Base-by-base conservation (phyloP, 2,113 vertebrate genomes). In the Axis porcinus region DNA sequence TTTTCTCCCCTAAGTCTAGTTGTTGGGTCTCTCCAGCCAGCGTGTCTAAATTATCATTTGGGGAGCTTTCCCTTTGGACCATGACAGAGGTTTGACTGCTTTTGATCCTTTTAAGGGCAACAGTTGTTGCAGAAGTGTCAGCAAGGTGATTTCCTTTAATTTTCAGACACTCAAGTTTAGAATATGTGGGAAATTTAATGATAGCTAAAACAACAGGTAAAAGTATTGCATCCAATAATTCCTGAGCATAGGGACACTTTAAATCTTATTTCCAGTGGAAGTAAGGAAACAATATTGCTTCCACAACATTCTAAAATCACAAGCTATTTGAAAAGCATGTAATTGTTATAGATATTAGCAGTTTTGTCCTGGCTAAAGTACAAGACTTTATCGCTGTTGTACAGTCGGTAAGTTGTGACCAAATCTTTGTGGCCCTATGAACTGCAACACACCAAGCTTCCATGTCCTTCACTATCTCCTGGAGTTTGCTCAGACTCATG, bases 371-470 rank as follows among this genome's bases (percentile, higher is more conserved):
- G 19, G 21, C 55, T 25, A 57, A 57, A 57, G 7, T 57, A 57
- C 21, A 57, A 57, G 21, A 8, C 9, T 58, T 58, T 58, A 7
- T 55, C 2, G 19, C 54, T 55, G 19, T 55, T 55, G 6, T 21
- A 7, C 54, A 55, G 6, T 55, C 7, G 2, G 19, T 21, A 55
- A 55, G 54, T 55, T 55, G 21, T 21, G 54, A 21, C 54, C 54
- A 55, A 55, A 8, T 55, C 19, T 55, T 55, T 55, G 54, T 7
- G 7, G 7, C 6, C 13, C 6, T 30, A 62, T 30, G 6, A 62
- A 15, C 14, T 0, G 13, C 28, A 62, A 0, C 28, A 62, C 6
- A 0, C 14, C 28, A 30, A 28, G 60, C 2, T 30, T 62, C 28
- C 60, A 30, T 62, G 60, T 62, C 2, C 28, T 15, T 30, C 60